A percentile compares a stretch with the other conserved stretches of the same genome.
Conservation (phyloP, 2,797 vertebrate species). For the Chrosomus eos region DNA sequence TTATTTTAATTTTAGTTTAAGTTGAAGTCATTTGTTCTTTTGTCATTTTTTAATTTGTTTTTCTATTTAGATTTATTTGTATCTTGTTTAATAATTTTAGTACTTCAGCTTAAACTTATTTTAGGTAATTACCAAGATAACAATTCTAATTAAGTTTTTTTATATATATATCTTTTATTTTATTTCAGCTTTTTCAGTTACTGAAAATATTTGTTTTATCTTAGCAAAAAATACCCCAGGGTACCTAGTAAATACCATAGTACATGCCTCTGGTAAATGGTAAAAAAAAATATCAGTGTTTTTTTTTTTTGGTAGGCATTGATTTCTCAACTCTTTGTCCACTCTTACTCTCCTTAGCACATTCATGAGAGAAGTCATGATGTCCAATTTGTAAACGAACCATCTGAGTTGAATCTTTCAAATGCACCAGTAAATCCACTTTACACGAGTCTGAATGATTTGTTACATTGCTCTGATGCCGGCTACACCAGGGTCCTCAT, state of each 20-base stretch:
- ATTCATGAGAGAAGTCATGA: neutral
- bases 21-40: neutral
- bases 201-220: neutral
- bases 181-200: neutral
- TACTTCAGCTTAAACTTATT: neutral
- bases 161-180: neutral
- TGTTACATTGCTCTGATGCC: neutral
- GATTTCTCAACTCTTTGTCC: neutral
- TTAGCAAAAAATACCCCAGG: neutral
- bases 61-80: neutral
- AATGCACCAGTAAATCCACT: neutral
- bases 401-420: neutral
- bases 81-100: neutral
- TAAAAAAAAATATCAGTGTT: neutral
- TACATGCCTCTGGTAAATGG: neutral
- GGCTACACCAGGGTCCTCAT: neutral
- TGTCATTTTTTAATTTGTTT: neutral
- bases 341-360: neutral
- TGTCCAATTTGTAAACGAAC: neutral
- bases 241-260: neutral
- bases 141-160: no score
- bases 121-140: neutral
- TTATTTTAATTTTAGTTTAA: no score
- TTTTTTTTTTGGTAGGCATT: neutral
- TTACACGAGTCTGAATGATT: neutral